Evolutionary conservation across 1,140 invertebrate species (phyloP).

Genomic region (Potamilus streckersoni): DNA sequence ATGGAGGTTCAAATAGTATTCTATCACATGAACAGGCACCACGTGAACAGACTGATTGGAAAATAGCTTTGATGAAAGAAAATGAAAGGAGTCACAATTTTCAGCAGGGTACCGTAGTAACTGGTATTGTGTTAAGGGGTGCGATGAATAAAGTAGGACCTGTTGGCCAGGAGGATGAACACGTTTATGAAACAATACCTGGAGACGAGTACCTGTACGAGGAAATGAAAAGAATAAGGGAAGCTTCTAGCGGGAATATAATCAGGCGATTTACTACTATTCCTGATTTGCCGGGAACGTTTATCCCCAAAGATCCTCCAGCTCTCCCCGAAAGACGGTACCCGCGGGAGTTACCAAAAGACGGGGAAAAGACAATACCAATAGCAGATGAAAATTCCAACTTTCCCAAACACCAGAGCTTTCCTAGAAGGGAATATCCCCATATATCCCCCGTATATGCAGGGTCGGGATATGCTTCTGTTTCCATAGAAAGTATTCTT

Average conservation of each 20-base stretch:
- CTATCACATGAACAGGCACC: no score
- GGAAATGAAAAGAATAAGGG: constrained; percentile 38
- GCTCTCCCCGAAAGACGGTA: constrained; percentile 43
- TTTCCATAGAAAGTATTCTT: constrained; percentile 17
- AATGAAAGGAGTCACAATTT: no score
- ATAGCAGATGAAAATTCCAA: constrained; percentile 30
- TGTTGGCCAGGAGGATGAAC: constrained; percentile 28
- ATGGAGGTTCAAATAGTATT: no score
- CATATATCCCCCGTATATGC: neutral
- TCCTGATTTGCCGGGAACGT: constrained; percentile 37
- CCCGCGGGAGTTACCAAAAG: constrained; percentile 13
- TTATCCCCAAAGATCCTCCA: constrained; percentile 40
- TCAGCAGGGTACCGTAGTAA: no score
- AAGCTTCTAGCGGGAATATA: constrained; percentile 32
- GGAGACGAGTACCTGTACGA: constrained; percentile 50
- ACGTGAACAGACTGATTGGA: no score
- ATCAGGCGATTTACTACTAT: constrained; percentile 30
- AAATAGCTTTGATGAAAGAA: no score
- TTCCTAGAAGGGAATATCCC: neutral
- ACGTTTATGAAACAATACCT: constrained; percentile 53
- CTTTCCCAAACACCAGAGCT: constrained; percentile 12
- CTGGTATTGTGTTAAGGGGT: no score
- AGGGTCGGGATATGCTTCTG: constrained; percentile 12
- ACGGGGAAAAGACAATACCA: constrained; percentile 22
- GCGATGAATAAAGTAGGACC: no score